A percentile compares a stretch with the other conserved stretches of the same genome.
These are phyloP conservation scores for Siphonodentalium dalli DNA, from an alignment of 2,888 invertebrate genomes.

Conservation along the genomic window DNA sequence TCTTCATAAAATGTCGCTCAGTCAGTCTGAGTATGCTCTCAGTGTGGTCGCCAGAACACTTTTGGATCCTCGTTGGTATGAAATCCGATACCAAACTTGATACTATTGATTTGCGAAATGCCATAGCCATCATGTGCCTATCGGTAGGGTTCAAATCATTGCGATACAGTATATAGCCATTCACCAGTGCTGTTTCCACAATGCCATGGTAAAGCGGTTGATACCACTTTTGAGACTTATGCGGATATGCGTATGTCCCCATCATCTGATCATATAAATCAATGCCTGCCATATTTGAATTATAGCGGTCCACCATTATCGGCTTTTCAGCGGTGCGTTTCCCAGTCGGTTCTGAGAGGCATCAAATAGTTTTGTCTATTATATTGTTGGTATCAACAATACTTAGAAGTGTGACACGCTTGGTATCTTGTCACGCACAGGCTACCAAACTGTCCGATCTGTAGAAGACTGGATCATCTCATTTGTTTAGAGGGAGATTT, in stretches of 20 bases:
- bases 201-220: constrained; percentile 15
- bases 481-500: constrained; percentile 16
- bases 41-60: not conserved
- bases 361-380: constrained; percentile 5
- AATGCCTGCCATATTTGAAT: constrained; percentile 19
- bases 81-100: constrained; percentile 18
- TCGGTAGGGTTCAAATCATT: not conserved
- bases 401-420: constrained; percentile 15
- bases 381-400: constrained; percentile 8
- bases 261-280: constrained; percentile 14
- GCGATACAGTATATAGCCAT: constrained; percentile 28
- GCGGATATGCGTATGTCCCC: constrained; percentile 17
- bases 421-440: constrained; percentile 33
- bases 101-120: constrained; percentile 19
- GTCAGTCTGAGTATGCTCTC: constrained; percentile 8
- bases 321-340: constrained; percentile 8
- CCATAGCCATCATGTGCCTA: not conserved
- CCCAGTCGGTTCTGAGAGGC: constrained; percentile 2
- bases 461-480: constrained; percentile 31
- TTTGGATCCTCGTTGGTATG: constrained; percentile 4
- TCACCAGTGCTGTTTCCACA: constrained; percentile 25
- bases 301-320: constrained; percentile 13
- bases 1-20: constrained; percentile 18
- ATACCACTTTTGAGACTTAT: constrained; percentile 22
- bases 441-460: constrained; percentile 18